phyloP scores from a whole-genome alignment of 1,140 invertebrate species.

The Choristoneura fumiferana region DNA sequence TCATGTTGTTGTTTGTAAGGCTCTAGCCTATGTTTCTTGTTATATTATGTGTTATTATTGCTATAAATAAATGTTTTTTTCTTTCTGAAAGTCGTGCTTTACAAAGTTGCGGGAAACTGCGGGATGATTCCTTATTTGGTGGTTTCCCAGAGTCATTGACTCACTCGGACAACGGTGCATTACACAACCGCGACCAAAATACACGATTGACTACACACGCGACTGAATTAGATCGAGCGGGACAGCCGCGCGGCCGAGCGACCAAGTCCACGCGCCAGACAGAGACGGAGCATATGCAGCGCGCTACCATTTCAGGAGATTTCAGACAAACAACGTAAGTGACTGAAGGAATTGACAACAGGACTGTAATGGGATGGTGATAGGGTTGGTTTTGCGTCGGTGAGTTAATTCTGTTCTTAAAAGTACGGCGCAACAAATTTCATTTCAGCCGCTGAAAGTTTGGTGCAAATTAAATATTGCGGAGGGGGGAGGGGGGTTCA shows the following conservation, averaged over 20 bases:
- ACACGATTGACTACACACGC: conserved; percentile 32
- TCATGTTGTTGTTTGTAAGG: too few relatives aligned
- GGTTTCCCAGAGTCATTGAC: conserved; percentile 9
- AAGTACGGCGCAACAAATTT: conserved; percentile 64
- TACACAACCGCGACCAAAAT: conserved; percentile 12
- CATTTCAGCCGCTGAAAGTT: conserved; percentile 69
- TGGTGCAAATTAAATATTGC: conserved; percentile 67
- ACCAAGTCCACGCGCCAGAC: conserved; percentile 19
- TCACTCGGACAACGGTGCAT: conserved; percentile 8
- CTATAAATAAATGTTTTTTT: too few relatives aligned
- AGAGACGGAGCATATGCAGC: conserved; percentile 45
- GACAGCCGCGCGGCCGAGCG: conserved; percentile 25
- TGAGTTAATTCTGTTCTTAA: conserved; percentile 58
- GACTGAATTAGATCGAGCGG: conserved; percentile 34
- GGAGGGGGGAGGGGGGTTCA: neutral
- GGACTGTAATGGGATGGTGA: too few relatives aligned
- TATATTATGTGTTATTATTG: too few relatives aligned
- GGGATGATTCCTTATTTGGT: neutral
- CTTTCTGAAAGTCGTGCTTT: too few relatives aligned
- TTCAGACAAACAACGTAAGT: neutral
- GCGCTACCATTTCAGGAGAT: conserved; percentile 61
- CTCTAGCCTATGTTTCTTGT: too few relatives aligned
- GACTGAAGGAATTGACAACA: too few relatives aligned
- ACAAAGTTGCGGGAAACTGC: too few relatives aligned
- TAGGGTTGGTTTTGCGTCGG: conserved; percentile 27